Percentiles rank a stretch among this genome's conserved stretches.
phyloP scores from a whole-genome alignment of 2,113 vertebrate genomes.

The Vimba vimba region DNA sequence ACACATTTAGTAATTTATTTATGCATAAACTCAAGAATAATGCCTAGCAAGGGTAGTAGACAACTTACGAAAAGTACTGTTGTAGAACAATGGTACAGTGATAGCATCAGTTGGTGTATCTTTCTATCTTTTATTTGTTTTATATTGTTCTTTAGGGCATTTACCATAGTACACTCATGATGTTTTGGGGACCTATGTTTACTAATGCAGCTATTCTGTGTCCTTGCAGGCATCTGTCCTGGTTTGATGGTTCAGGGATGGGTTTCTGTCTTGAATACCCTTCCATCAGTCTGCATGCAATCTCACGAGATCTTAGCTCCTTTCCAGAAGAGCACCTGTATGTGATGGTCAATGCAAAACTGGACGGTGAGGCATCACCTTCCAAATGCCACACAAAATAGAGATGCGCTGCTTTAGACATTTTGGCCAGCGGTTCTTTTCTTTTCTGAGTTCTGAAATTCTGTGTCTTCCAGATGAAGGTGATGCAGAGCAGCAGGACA shows the following conservation, averaged over 20 bases:
- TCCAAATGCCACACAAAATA: neutral
- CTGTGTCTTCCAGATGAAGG: conserved; percentile 72
- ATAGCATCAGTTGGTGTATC: too few relatives aligned
- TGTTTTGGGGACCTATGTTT: neutral
- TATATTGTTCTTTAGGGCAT: neutral
- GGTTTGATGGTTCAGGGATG: conserved; percentile 89
- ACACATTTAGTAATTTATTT: neutral
- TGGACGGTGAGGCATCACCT: conserved; percentile 78
- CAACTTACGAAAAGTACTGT: neutral
- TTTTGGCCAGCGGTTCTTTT: too few relatives aligned
- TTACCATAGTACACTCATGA: neutral
- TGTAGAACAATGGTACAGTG: neutral
- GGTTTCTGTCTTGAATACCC: conserved; percentile 95
- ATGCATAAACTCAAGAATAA: neutral
- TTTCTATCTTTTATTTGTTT: neutral
- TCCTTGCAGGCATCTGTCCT: conserved; percentile 82
- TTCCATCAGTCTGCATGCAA: conserved; percentile 90
- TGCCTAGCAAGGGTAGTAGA: neutral
- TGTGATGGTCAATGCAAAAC: conserved; percentile 93
- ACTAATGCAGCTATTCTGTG: neutral
- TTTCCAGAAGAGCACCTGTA: conserved; percentile 94
- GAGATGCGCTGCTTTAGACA: neutral
- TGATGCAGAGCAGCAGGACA: conserved; percentile 78
- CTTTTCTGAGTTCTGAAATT: neutral
- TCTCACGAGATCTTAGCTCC: conserved; percentile 87